These are phyloP conservation scores for Tragelaphus imberbis DNA, from an alignment of 2,113 vertebrate genomes.

Conservation along the genomic window DNA sequence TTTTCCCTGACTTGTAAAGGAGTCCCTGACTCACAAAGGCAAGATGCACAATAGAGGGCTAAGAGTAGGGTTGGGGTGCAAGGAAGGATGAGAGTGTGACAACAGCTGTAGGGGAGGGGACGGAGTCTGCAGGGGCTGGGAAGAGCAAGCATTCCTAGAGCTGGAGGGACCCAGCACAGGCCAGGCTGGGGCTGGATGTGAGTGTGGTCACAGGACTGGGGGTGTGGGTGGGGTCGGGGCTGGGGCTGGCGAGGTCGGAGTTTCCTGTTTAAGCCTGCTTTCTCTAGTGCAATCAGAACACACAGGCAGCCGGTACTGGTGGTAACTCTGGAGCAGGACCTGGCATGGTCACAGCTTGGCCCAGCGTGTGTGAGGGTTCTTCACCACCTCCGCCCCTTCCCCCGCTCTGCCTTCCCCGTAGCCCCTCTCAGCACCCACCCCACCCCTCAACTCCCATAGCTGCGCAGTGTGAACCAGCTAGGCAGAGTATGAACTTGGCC, in stretches of 20 bases:
- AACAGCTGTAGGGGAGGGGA: too few relatives aligned
- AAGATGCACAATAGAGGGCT: rapidly evolving
- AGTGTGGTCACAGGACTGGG: neutral
- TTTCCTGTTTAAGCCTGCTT: neutral
- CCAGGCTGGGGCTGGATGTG: neutral
- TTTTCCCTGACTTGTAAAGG: neutral
- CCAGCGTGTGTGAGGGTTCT: neutral
- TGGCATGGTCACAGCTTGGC: neutral
- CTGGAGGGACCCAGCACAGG: too few relatives aligned
- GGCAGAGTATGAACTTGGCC: too few relatives aligned
- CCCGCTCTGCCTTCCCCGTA: too few relatives aligned
- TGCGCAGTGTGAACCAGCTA: neutral
- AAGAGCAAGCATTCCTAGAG: neutral
- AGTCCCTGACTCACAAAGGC: neutral
- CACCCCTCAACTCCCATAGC: neutral
- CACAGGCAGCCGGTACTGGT: too few relatives aligned
- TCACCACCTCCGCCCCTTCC: neutral
- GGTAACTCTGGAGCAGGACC: neutral
- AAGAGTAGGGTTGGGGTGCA: too few relatives aligned
- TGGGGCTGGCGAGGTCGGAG: neutral
- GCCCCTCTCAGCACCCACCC: neutral
- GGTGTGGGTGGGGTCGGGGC: neutral
- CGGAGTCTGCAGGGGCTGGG: neutral
- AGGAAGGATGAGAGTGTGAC: too few relatives aligned
- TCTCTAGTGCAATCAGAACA: neutral